Evolutionary conservation across 2,888 invertebrate genomes (phyloP), one percentile per base, ranked within the genome.

Genomic region (Brachypalpus laphriformis): DNA sequence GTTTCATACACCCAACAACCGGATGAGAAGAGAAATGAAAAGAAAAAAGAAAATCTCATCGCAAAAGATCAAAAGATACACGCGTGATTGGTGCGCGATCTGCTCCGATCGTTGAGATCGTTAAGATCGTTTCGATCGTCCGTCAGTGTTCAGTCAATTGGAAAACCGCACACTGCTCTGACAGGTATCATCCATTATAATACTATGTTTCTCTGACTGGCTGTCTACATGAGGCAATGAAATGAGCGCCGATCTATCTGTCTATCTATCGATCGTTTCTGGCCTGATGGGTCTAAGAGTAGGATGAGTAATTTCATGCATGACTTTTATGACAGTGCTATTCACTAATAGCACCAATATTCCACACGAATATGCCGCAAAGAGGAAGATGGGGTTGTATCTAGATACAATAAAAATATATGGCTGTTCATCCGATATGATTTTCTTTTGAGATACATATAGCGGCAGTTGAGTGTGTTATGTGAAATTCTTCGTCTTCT

Each of bases 111-210:
- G 65, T 59, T 59, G 22, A n/a, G 45, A 76, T 82, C 75, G 47
- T 49, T 61, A 56, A 54, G 61, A 70, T 49, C 63, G 42, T 16
- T 65, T 72, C 51, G 42, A 77, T 77, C 71, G 40, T 56, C 40
- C 45, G 66, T 45, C 63, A 65, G 51, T 54, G 20, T 47, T 42
- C 37, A 66, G 51, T 77, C 66, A 68, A 56, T 82, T 56, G 66
- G 66, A 74, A 83, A 74, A 78, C 54, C 40, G 31, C 20, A 25
- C 45, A 37, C 45, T 45, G 57, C 65, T 47, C 78, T 72, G 82
- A 71, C 82, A 83, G 82, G 78, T 83, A 63, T 68, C 82, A 77
- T 82, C 77, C 37, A 77, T 82, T 82, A 77, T 66, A 37, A 61
- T 56, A 40, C 31, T 49, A 49, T 49, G 47, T 71, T 37, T 56